Conservation (phyloP, 2,113 vertebrate genomes). For the Martes martes region DNA sequence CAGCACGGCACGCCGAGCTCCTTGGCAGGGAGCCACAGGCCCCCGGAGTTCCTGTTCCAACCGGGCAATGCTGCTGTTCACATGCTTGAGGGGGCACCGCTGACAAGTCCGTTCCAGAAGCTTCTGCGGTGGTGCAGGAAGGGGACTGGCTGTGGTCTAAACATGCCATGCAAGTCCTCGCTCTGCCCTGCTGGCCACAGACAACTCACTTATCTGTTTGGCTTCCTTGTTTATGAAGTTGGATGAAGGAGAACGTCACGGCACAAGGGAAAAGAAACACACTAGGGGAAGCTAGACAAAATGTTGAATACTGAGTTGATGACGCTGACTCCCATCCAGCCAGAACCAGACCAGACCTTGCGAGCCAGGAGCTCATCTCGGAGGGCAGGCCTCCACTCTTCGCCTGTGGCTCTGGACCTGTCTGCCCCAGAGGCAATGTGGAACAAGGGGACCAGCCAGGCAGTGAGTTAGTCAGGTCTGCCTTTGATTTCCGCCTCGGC, state of each 20-base stretch:
- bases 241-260: background rate
- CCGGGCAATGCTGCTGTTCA: background rate
- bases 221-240: background rate
- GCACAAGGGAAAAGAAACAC: background rate
- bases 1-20: background rate
- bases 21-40: too few relatives aligned
- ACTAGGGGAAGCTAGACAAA: background rate
- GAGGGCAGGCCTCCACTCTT: too few relatives aligned
- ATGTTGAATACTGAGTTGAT: background rate
- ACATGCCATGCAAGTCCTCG: background rate
- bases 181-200: background rate
- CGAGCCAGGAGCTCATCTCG: background rate
- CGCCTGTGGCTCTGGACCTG: background rate
- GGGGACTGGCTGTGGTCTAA: background rate
- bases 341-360: background rate
- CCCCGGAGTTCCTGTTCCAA: background rate
- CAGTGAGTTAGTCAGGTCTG: background rate
- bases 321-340: background rate
- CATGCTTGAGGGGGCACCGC: background rate
- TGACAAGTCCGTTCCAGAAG: background rate
- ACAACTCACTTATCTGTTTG: background rate
- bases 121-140: background rate
- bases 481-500: background rate
- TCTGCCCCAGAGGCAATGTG: background rate
- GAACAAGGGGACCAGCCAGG: background rate